These are phyloP conservation scores for Zaprionus tsacasi DNA, from an alignment of 1,140 invertebrate genomes.

Conservation along the genomic window DNA sequence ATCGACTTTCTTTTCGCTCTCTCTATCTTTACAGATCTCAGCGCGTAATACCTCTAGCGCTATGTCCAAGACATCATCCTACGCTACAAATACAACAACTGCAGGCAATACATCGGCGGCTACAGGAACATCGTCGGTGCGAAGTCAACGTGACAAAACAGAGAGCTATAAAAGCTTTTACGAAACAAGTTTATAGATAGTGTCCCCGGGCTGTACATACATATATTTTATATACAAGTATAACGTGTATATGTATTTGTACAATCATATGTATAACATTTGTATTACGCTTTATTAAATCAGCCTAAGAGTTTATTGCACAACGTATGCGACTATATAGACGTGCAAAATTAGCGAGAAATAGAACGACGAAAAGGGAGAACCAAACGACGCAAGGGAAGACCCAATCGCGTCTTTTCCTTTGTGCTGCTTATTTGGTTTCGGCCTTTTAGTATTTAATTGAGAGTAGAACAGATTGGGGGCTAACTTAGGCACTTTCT, in stretches of 20 bases:
- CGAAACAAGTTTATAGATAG: constrained; percentile 82
- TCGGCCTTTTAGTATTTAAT: constrained; percentile 34
- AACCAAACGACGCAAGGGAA: constrained; percentile 22
- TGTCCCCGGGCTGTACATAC: constrained; percentile 29
- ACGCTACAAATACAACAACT: constrained; percentile 23
- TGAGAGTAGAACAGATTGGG: constrained; percentile 40
- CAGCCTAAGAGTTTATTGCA: constrained; percentile 62
- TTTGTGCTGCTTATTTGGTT: constrained; percentile 18
- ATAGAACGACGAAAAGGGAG: constrained; percentile 4
- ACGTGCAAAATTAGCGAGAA: constrained; percentile 28
- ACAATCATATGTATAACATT: constrained; percentile 42
- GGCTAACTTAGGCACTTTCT: constrained; percentile 30
- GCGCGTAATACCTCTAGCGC: constrained; percentile 40
- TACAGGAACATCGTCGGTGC: constrained; percentile 34
- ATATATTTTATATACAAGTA: constrained; percentile 25
- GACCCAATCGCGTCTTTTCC: constrained; percentile 27
- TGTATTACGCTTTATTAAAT: constrained; percentile 70
- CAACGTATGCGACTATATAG: constrained; percentile 25
- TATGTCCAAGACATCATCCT: constrained; percentile 39
- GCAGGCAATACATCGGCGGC: constrained; percentile 28
- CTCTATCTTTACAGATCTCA: constrained; percentile 52
- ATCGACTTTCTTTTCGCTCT: constrained; percentile 13
- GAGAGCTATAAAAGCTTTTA: constrained; percentile 82
- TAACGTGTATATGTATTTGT: constrained; percentile 14
- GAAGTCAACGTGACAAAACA: constrained; percentile 71